Evolutionary conservation across 2,888 invertebrate species (phyloP).

Genomic region (Netelia virgata): DNA sequence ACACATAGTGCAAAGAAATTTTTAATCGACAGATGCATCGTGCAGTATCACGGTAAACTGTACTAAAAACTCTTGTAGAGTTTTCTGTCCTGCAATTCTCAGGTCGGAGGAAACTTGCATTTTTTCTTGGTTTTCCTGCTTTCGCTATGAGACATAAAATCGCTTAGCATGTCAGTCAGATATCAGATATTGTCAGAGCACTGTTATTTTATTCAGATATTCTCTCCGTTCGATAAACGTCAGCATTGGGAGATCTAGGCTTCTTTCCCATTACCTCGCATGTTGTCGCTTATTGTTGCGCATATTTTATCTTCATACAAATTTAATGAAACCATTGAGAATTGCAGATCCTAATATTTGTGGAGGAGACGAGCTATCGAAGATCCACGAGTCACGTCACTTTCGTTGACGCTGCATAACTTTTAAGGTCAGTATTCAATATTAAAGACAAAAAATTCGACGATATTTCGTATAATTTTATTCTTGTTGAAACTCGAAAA

Average conservation of each 20-base stretch:
- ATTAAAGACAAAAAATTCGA: not conserved
- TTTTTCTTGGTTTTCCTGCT: not conserved
- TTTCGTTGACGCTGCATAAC: not conserved
- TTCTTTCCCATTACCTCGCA: not conserved
- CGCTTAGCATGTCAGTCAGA: not conserved
- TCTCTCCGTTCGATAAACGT: not conserved
- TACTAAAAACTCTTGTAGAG: not conserved
- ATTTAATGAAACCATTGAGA: not conserved
- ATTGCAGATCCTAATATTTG: not conserved
- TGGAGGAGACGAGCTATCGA: not conserved
- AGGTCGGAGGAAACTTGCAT: not conserved
- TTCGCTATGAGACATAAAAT: not conserved
- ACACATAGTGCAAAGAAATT: constrained; percentile 13
- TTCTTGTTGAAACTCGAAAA: not conserved
- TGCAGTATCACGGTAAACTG: not conserved
- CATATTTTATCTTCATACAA: not conserved
- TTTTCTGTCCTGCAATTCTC: not conserved
- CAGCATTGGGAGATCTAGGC: not conserved
- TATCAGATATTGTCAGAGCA: not conserved
- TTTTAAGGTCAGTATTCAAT: not conserved
- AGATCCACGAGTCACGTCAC: too few relatives aligned
- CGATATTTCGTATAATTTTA: not conserved
- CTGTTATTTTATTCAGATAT: not conserved
- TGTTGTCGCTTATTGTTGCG: not conserved
- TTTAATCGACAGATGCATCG: constrained; percentile 29